Evolutionary conservation across 2,797 vertebrate genomes (phyloP).

Genomic region (Jordanella pulchra): DNA sequence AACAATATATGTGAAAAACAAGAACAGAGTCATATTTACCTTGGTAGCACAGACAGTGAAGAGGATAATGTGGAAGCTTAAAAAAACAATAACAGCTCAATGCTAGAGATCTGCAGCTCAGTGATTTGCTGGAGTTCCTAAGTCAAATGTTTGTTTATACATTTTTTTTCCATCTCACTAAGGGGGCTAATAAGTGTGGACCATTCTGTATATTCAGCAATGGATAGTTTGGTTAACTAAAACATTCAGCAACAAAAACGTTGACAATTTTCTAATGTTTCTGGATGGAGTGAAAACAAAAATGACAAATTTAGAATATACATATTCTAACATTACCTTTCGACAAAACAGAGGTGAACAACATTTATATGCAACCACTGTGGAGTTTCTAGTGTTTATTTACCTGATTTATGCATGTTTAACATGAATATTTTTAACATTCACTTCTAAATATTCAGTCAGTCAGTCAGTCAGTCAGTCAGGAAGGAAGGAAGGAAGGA

Average conservation of each 20-base stretch:
- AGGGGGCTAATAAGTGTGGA: background rate
- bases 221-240: background rate
- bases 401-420: background rate
- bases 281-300: background rate
- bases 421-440: background rate
- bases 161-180: no score
- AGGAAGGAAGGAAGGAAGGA: background rate
- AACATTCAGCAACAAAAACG: background rate
- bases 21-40: no score
- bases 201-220: background rate
- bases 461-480: background rate
- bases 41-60: no score
- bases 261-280: background rate
- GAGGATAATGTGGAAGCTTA: no score
- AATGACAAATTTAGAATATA: background rate
- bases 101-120: no score
- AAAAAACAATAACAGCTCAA: no score
- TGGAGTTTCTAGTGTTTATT: background rate
- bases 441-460: background rate
- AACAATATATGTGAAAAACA: no score
- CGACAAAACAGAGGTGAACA: background rate
- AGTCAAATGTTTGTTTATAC: no score
- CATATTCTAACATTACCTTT: background rate
- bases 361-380: background rate
- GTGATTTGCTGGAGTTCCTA: no score